Conservation (phyloP, 2,113 vertebrate species). For the Callopanchax toddi region DNA sequence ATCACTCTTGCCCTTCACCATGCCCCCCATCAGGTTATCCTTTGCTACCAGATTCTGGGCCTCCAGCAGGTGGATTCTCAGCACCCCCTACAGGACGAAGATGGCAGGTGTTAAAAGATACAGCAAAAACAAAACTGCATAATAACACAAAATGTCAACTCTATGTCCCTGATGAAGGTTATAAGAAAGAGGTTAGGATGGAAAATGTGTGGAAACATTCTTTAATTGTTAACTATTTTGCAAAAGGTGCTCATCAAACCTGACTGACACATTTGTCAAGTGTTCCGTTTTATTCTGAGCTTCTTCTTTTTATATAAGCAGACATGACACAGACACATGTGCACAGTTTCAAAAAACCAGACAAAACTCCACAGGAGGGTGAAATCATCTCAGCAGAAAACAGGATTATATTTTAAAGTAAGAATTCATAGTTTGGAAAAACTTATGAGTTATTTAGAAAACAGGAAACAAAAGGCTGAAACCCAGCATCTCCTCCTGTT, state of each 20-base stretch:
- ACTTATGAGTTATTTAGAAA: neutral
- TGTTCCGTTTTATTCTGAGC: neutral
- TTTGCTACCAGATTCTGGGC: constrained; percentile 88
- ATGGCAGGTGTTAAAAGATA: constrained; percentile 16
- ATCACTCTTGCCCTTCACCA: constrained; percentile 91
- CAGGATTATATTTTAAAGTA: too few species aligned
- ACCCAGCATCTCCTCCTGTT: neutral
- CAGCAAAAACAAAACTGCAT: too few species aligned
- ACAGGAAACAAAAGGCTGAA: too few species aligned
- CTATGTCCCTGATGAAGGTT: neutral
- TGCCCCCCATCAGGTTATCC: constrained; percentile 86
- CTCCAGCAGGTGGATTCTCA: constrained; percentile 89
- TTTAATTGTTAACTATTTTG: too few species aligned
- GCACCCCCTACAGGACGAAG: constrained; percentile 78
- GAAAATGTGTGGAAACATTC: too few species aligned
- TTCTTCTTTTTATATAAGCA: neutral
- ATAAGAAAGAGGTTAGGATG: neutral
- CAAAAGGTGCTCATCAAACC: too few species aligned
- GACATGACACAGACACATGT: neutral
- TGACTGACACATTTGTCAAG: too few species aligned
- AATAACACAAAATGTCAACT: neutral
- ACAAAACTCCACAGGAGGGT: too few species aligned
- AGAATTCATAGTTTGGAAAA: neutral
- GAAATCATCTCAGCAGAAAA: too few species aligned
- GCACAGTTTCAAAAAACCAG: neutral